Evolutionary conservation across 2,888 invertebrate genomes (phyloP), one percentile per base, ranked within the genome.

Genomic region (Hydropsyche betteni): DNA sequence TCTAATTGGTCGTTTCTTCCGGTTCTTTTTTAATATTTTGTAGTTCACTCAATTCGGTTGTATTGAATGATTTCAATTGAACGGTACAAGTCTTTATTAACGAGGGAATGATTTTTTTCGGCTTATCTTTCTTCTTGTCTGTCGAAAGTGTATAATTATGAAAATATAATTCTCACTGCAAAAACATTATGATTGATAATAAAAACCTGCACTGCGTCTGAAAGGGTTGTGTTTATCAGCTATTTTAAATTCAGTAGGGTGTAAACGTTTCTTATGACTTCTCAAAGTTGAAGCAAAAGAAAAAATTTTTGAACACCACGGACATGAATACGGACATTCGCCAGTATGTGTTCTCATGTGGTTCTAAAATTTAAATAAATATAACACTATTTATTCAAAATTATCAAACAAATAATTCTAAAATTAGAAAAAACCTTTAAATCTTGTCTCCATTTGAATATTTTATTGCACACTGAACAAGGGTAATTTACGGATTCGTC

Each of bases 271-370:
- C 74, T 82, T 82, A 76, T 82, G 82, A 44, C 82, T 81, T 16
- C 82, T 80, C 73, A 82, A 82, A 73, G 82, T 82, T n/a, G 81
- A 81, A 14, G 81, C 81, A 73, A 82, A 82, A 8, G 82, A 81
- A 77, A 82, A 82, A 0, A 81, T 81, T 16, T 81, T 80, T 8
- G 80, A 79, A 69, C 82, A 82, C 77, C 81, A 33, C n/a, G n/a
- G n/a, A n/a, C n/a, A n/a, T n/a, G n/a, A n/a, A n/a, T n/a, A n/a
- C n/a, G n/a, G n/a, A n/a, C 81, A 79, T 58, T 80, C 80, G 10
- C 82, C 82, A 5, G 82, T 81, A 75, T 82, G 82, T 5, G 81
- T 79, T 68, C 81, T 82, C 53, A 81, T 77, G 69, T 82, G 82
- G 70, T 81, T 80, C 82, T 82, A 76, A 38, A 44, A 44, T 44